Evolutionary conservation across 1,140 invertebrate genomes (phyloP), one percentile per base, ranked within the genome.

Genomic region (Diachasma alloeum): DNA sequence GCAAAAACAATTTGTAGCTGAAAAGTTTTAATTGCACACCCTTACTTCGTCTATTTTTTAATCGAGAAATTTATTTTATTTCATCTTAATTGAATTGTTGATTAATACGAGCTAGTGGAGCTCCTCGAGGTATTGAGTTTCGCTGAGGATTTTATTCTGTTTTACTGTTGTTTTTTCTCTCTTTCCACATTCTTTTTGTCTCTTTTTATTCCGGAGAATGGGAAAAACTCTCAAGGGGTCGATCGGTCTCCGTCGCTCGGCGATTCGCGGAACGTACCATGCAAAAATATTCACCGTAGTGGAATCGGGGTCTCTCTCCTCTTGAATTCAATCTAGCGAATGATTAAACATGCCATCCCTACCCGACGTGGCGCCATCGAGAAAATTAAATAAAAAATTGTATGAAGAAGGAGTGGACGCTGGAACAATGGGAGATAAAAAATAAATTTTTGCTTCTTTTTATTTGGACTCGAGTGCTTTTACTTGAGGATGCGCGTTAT

Each of bases 321-420:
- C 82, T 79, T 77, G 81, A 79, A 84, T 84, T 84, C 83, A 84
- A 84, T 84, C 83, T 84, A 84, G 76, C 83, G 82, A 84, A 84
- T 84, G 83, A 84, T 84, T 84, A 84, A 84, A 84, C 83, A 84
- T 84, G 83, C 83, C 82, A 83, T 76, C 80, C 81, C 56, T 67
- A 59, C 69, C 78, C 69, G 36, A 70, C 44, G 73, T 53, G 77
- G 73, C 73, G 77, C 67, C 74, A 72, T 48, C 68, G 72, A 78
- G 42, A 11, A 69, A 46, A 70, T 68, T 48, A 44, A 70, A 26
- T 39, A 48, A 74, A 36, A 78, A 68, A 46, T 39, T 17, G 22
- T 10, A 69, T 46, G 68, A 69, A 48, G 37, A 19, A 39, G 11
- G 37, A 31, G 17, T 39, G 11, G n/a, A 69, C 67, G 17, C 0